A percentile compares a stretch with the other conserved stretches of the same genome.
phyloP scores from a whole-genome alignment of 2,113 vertebrate species.

The Panthera uncia region DNA sequence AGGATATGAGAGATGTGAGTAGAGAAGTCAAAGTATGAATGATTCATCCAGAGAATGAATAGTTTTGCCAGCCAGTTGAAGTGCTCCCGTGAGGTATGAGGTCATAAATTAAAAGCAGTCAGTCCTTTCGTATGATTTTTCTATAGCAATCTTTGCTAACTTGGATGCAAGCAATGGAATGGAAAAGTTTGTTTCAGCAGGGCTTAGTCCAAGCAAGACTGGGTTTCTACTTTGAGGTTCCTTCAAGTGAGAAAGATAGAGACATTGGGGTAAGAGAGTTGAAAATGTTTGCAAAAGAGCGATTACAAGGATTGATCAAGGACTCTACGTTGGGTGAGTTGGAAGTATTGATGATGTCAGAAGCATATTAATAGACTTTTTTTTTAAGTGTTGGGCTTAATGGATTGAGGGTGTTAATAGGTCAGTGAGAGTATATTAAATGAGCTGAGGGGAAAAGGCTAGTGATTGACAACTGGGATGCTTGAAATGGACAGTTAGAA shows the following conservation, averaged over 20 bases:
- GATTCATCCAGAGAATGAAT: neutral
- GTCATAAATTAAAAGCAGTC: neutral
- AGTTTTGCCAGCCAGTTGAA: neutral
- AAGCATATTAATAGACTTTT: neutral
- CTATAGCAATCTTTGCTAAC: neutral
- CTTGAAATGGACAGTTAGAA: conserved; percentile 10
- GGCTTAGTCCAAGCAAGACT: neutral
- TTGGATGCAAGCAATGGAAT: neutral
- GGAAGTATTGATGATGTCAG: neutral
- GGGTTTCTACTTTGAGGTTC: neutral
- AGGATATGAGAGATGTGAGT: neutral
- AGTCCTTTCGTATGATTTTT: neutral
- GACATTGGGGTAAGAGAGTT: neutral
- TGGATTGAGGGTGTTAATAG: neutral
- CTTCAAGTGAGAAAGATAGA: neutral
- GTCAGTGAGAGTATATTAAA: neutral
- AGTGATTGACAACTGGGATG: neutral
- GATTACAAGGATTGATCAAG: neutral
- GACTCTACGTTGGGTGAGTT: neutral
- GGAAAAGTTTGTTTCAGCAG: neutral
- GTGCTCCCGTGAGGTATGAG: neutral
- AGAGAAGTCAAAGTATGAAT: neutral
- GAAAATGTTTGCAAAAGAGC: conserved; percentile 14
- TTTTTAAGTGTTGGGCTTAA: neutral
- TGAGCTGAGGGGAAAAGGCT: neutral